Conservation (phyloP, 2,113 vertebrate genomes). For the Perognathus longimembris region DNA sequence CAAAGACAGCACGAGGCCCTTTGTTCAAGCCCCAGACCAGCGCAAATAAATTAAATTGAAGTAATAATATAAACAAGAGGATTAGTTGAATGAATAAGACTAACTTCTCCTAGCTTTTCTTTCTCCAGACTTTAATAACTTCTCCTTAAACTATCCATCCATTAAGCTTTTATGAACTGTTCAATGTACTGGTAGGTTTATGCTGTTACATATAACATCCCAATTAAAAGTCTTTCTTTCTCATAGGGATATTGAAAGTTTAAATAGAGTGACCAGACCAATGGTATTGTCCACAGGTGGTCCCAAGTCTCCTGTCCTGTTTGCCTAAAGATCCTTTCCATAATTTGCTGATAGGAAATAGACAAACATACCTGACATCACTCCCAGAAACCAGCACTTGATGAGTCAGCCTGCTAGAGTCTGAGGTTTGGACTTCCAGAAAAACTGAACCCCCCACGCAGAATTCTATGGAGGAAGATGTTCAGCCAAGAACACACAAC, state of each 20-base stretch:
- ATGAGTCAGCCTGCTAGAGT: constrained; percentile 17
- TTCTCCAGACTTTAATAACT: neutral
- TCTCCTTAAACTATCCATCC: neutral
- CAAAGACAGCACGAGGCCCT: too few species aligned
- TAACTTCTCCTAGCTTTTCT: neutral
- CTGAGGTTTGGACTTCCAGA: constrained; percentile 35
- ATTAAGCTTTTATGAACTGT: neutral
- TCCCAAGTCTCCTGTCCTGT: neutral
- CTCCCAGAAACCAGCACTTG: constrained; percentile 25
- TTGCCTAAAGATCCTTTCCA: constrained; percentile 8
- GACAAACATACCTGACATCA: neutral
- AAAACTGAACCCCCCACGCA: constrained; percentile 40
- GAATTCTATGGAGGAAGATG: neutral
- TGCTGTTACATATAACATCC: neutral
- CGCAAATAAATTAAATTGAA: neutral
- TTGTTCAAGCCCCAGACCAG: too few species aligned
- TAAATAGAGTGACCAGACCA: neutral
- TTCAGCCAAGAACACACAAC: neutral
- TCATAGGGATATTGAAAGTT: neutral
- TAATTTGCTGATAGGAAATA: constrained; percentile 42
- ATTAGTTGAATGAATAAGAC: neutral
- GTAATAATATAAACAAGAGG: neutral
- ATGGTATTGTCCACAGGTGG: neutral
- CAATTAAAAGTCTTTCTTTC: neutral
- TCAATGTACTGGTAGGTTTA: neutral